These are phyloP conservation scores for Mungos mungo DNA, from an alignment of 2,113 vertebrate genomes.

Conservation along the genomic window DNA sequence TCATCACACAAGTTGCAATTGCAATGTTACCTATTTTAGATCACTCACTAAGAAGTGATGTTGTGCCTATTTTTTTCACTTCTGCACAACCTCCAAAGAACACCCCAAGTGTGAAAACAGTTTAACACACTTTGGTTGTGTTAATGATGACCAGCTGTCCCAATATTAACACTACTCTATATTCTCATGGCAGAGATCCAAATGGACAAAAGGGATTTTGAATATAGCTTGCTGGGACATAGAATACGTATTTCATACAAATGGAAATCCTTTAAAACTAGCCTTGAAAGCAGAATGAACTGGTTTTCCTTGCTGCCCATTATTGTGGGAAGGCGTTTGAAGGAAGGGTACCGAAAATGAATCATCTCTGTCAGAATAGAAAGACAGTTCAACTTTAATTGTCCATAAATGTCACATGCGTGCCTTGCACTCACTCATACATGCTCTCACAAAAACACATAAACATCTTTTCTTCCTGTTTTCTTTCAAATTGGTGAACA, in stretches of 20 bases:
- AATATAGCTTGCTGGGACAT: neutral
- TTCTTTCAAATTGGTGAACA: neutral
- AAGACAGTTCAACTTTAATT: neutral
- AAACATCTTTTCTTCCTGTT: neutral
- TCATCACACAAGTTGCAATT: neutral
- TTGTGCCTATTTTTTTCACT: neutral
- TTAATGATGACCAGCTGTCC: neutral
- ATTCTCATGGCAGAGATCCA: neutral
- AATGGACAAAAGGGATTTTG: neutral
- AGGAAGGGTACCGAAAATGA: neutral
- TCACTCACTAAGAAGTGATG: neutral
- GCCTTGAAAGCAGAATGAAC: neutral
- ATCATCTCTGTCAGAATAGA: neutral
- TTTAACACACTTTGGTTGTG: neutral
- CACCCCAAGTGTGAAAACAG: neutral
- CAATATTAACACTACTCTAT: neutral
- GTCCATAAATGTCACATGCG: neutral
- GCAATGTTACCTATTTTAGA: neutral
- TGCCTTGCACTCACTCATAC: neutral
- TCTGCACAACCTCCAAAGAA: neutral
- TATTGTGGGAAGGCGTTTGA: neutral
- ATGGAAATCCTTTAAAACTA: neutral
- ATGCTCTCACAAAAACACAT: neutral
- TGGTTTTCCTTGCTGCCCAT: neutral
- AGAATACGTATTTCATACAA: neutral